A percentile compares a stretch with the other conserved stretches of the same genome.
phyloP scores from a whole-genome alignment of 2,888 invertebrate genomes.

The Sepioteuthis lessoniana region DNA sequence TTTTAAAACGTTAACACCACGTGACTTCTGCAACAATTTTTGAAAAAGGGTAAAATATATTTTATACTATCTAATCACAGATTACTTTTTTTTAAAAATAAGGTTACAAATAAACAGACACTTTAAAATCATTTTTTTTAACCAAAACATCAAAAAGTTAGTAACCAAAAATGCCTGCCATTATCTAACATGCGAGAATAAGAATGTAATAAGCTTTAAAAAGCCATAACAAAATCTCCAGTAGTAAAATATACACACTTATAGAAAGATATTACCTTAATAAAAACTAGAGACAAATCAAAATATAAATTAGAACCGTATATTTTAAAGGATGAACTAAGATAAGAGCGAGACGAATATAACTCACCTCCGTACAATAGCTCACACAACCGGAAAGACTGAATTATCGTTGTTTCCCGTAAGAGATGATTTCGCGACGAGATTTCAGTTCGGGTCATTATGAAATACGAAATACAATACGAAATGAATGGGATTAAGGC shows the following conservation, averaged over 20 bases:
- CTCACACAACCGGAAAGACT: background rate
- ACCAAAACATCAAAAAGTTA: background rate
- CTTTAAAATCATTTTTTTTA: too few relatives aligned
- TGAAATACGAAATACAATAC: background rate
- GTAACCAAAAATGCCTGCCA: background rate
- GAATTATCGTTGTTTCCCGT: background rate
- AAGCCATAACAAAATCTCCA: background rate
- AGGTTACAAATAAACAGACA: too few relatives aligned
- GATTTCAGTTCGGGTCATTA: background rate
- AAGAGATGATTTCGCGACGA: background rate
- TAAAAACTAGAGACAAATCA: background rate
- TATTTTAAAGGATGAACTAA: background rate
- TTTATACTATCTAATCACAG: too few relatives aligned
- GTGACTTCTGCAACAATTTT: too few relatives aligned
- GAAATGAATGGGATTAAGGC: too few relatives aligned
- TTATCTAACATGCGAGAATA: background rate
- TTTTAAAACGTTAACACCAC: too few relatives aligned
- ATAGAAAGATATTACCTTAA: background rate
- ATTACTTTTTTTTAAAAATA: too few relatives aligned
- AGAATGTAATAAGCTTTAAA: background rate
- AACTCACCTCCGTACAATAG: background rate
- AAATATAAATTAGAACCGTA: background rate
- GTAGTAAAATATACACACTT: background rate
- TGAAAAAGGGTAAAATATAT: too few relatives aligned
- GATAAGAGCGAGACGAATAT: background rate